Base-by-base conservation (phyloP, 2,888 invertebrate species). In the Bombyx huttoni region DNA sequence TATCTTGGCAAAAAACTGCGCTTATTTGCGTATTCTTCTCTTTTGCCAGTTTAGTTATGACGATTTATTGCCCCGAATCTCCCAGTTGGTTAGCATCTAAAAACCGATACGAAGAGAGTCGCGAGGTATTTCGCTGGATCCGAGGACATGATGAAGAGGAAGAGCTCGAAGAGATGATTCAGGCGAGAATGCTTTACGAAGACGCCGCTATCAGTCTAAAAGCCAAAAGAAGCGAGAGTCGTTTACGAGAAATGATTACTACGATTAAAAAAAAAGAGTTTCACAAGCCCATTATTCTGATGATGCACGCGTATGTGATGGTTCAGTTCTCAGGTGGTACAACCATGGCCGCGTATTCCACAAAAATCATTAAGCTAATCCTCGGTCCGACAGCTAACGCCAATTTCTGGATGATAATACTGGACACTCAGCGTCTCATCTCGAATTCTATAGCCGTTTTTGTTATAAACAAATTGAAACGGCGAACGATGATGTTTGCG, bases 31-130 rank as follows among this genome's bases (percentile, higher is more conserved):
- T 81, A 1, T 56, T 70, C 34, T 72, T 89, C 46, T 84, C 89
- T 0, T 62, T 89, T 40, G 60, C 80, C 10, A 81, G 89, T 14
- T 66, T 91, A 7, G 53, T 71, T 8, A 74, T 80, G 68, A 71
- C 71, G 0, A 53, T 77, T 9, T 73, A 65, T 52, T 68, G 74
- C 0, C 91, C 91, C 0, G 93, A 93, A 70, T 89, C 91, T 3
- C 92, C 92, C 0, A 81, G 83, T 52, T 93, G 91, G 91, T 65
- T 92, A 24, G 80, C 90, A 0, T 74, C 88, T 3, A 89, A 85
- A 55, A 86, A 84, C 7, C 75, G 77, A 13, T 65, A 77, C 0
- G 77, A 75, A 0, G 81, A 90, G 53, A 90, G 91, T 0, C 77
- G 80, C 53, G 63, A 71, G 13, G 75, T 88, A 0, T 88, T 90